phyloP scores from a whole-genome alignment of 35 echinoderm and acorn worm genomes.

The Eucidaris tribuloides region DNA sequence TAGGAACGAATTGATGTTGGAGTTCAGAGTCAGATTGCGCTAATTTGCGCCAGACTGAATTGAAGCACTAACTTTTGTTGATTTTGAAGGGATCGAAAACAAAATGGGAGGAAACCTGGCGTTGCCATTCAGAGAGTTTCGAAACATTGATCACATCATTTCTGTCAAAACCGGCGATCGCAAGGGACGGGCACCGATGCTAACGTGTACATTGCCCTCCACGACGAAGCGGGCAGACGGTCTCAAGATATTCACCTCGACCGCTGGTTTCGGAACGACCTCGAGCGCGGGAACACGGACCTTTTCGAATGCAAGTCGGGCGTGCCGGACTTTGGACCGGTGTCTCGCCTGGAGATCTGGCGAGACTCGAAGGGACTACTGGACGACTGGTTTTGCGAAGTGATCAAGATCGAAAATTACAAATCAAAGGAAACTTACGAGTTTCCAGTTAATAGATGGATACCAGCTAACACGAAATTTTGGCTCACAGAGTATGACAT shows the following conservation, averaged over 20 bases:
- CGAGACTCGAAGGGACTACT: constrained; percentile 36
- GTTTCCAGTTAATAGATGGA: constrained; percentile 74
- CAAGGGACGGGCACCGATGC: constrained; percentile 73
- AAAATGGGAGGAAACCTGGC: too few relatives aligned
- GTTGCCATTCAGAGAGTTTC: too few relatives aligned
- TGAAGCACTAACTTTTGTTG: too few relatives aligned
- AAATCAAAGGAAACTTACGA: constrained; percentile 2
- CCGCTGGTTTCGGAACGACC: constrained; percentile 37
- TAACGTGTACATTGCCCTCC: constrained; percentile 47
- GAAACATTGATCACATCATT: too few relatives aligned
- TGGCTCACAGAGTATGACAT: constrained; percentile 40
- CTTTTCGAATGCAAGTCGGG: not conserved
- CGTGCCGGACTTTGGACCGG: constrained; percentile 29
- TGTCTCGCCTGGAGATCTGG: constrained; percentile 69
- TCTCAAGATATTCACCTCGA: constrained; percentile 50
- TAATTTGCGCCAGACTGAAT: too few relatives aligned
- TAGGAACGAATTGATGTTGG: too few relatives aligned
- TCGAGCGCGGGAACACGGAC: constrained; percentile 50
- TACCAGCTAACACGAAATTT: constrained; percentile 15
- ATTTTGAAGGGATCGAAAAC: too few relatives aligned
- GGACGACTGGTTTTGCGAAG: constrained; percentile 78
- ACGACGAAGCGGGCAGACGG: constrained; percentile 8
- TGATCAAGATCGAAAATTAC: constrained; percentile 28
- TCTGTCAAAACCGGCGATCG: constrained; percentile 56
- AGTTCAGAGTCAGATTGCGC: too few relatives aligned